Percentiles rank a stretch among this genome's conserved stretches.
phyloP scores from a whole-genome alignment of 2,113 vertebrate species.

The Naja naja region DNA sequence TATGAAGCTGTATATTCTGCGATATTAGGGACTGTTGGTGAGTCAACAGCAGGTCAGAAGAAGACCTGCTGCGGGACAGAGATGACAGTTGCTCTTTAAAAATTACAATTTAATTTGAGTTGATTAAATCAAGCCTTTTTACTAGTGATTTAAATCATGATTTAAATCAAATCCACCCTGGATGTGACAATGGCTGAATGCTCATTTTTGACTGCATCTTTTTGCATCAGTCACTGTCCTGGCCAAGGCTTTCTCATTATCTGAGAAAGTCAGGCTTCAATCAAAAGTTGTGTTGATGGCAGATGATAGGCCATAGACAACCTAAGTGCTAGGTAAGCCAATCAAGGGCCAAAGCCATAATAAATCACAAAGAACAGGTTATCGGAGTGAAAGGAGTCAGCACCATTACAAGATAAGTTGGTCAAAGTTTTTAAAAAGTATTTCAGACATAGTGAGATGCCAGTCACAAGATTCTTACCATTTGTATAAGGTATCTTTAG shows the following conservation, averaged over 20 bases:
- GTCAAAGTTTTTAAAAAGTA: not conserved
- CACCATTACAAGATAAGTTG: not conserved
- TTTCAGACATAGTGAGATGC: not conserved
- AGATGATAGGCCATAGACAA: not conserved
- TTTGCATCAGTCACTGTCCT: not conserved
- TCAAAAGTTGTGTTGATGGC: not conserved
- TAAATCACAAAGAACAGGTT: not conserved
- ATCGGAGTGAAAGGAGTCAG: not conserved
- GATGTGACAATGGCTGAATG: not conserved
- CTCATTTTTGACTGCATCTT: not conserved
- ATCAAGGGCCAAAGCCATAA: not conserved
- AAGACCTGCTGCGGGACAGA: no score
- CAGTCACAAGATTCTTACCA: not conserved
- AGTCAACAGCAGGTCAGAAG: no score
- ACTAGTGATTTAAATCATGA: no score
- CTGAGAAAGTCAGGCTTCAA: not conserved
- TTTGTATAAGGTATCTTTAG: not conserved
- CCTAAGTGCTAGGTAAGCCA: not conserved
- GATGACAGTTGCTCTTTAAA: no score
- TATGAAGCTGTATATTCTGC: no score
- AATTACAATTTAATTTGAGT: no score
- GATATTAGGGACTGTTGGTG: no score
- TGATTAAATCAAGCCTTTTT: no score
- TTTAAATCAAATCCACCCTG: no score
- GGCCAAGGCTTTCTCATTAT: not conserved